Conservation (phyloP, 2,888 invertebrate species). For the Laothoe populi region DNA sequence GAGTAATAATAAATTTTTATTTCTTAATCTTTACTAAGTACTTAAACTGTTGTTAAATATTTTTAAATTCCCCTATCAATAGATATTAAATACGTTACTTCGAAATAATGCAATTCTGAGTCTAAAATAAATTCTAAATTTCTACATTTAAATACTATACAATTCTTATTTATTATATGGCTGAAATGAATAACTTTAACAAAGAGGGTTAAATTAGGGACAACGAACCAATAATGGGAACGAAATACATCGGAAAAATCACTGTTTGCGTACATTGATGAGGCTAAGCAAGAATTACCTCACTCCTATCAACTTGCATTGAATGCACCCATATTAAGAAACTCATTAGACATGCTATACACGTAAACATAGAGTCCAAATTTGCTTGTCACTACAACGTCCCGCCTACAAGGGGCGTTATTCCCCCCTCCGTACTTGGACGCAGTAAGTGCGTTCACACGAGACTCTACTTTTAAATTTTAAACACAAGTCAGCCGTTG, state of each 20-base stretch:
- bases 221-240: constrained; percentile 17
- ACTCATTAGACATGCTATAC: constrained; percentile 37
- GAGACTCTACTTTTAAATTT: constrained; percentile 79
- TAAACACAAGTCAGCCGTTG: constrained; percentile 76
- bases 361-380: constrained; percentile 42
- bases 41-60: too few relatives aligned
- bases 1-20: too few relatives aligned
- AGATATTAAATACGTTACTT: too few relatives aligned
- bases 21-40: too few relatives aligned
- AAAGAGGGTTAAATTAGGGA: constrained; percentile 12
- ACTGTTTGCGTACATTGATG: constrained; percentile 59
- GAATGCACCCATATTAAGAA: constrained; percentile 56
- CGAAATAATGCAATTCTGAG: too few relatives aligned
- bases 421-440: constrained; percentile 68
- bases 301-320: constrained; percentile 70
- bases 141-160: background rate
- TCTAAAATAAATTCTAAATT: background rate
- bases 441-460: constrained; percentile 74
- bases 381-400: constrained; percentile 46
- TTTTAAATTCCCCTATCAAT: too few relatives aligned
- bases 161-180: background rate
- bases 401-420: constrained; percentile 82
- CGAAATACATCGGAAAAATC: constrained; percentile 50
- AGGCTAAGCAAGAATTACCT: constrained; percentile 75
- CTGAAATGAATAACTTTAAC: background rate